Conservation (phyloP, 2,888 invertebrate genomes). For the Kuschelorhynchus macadamiae region DNA sequence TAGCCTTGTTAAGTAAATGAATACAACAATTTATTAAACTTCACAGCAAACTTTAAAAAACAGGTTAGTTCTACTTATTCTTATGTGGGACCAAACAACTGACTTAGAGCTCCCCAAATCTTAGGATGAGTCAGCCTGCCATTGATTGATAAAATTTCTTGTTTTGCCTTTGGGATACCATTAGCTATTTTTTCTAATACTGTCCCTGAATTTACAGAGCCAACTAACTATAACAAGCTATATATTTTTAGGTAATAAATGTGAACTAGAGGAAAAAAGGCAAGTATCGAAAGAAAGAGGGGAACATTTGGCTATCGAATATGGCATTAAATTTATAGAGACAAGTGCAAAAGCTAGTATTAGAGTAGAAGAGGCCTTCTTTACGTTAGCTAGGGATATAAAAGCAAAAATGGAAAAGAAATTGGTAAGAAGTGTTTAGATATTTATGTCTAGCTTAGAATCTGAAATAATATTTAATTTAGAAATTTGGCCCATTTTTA, state of each 20-base stretch:
- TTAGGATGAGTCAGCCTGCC: too few relatives aligned
- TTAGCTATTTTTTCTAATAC: too few relatives aligned
- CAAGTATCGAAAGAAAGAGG: conserved; percentile 97
- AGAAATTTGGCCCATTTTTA: too few relatives aligned
- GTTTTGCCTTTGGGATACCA: too few relatives aligned
- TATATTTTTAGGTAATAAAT: conserved; percentile 65
- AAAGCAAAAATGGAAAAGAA: conserved; percentile 99
- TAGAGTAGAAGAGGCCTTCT: conserved; percentile 98
- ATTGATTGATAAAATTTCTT: too few relatives aligned
- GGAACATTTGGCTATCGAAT: conserved; percentile 96
- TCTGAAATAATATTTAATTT: not conserved
- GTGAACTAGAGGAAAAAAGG: conserved; percentile 96
- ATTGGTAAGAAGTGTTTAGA: conserved; percentile 81
- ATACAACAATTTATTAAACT: too few relatives aligned
- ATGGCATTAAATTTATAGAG: conserved; percentile 99
- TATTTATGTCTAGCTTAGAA: not conserved
- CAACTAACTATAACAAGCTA: not conserved
- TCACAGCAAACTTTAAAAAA: too few relatives aligned
- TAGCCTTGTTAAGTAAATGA: too few relatives aligned
- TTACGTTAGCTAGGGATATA: conserved; percentile 96
- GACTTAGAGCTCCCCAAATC: too few relatives aligned
- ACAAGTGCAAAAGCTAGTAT: conserved; percentile 98
- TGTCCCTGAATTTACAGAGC: too few relatives aligned
- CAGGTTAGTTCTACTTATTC: too few relatives aligned
- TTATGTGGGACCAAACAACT: too few relatives aligned